Evolutionary conservation across 2,113 vertebrate genomes (phyloP), one percentile per base, ranked within the genome.

Genomic region (Arenaria interpres): DNA sequence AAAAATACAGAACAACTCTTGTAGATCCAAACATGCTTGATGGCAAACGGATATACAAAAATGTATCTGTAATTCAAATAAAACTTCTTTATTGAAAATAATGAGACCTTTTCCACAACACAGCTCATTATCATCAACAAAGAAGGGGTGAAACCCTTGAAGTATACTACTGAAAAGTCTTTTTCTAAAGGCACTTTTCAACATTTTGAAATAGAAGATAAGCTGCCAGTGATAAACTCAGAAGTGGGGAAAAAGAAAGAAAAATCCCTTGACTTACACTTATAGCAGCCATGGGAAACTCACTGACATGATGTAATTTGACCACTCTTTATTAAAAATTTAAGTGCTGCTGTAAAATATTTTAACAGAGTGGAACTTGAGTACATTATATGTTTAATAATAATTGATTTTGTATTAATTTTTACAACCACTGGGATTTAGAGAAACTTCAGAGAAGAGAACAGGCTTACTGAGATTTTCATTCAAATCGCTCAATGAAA

Each of bases 141-240:
- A 82, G 24, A 56, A 63, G 11, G 5, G 48, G 4, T 93, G 19
- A 90, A 90, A 83, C 45, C 56, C 37, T 72, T 90, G 59, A 90
- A 20, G 43, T 43, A 60, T 28, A 14, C 22, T 50, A 27, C 30
- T 69, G 46, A 66, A 85, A 63, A 79, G 0, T 14, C 33, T 90
- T 72, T 92, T 68, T 90, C 67, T 88, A 57, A 88, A 77, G 54
- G 23, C 2, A 6, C 3, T 45, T 57, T 66, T 69, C 22, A 92
- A 57, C 56, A 74, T 67, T 90, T 93, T 66, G 23, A 86, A 93
- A 57, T 6, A 90, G 63, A 92, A 96, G 90, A 69, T 54, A 54
- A 90, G 4, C 23, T 56, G 17, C 14, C 32, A 86, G 24, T 37
- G 32, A 45, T 6, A 79, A 20, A 64, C 21, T 59, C 27, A 23